Percentiles rank a stretch among this genome's conserved stretches.
Conservation (phyloP, 2,797 vertebrate species). For the Hozukius guyotensis region DNA sequence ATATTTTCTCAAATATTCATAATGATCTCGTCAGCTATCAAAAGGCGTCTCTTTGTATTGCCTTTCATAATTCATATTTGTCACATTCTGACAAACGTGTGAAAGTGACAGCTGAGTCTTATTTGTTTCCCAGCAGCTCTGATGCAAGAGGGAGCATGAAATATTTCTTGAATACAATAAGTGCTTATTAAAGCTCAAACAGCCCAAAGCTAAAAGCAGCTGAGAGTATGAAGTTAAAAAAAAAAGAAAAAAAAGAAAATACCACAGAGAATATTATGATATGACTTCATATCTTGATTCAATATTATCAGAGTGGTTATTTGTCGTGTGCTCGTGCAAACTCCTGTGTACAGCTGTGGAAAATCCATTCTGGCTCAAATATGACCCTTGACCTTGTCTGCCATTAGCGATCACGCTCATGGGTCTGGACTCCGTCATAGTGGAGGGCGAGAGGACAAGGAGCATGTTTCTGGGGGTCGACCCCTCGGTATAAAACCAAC, state of each 20-base stretch:
- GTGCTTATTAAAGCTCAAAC: slow-evolving; percentile 57
- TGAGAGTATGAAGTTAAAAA: background rate
- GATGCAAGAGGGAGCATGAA: slow-evolving; percentile 17
- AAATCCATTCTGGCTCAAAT: slow-evolving; percentile 69
- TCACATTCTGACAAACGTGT: slow-evolving; percentile 21
- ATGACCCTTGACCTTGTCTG: slow-evolving; percentile 56
- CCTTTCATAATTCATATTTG: slow-evolving; percentile 42
- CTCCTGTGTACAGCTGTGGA: slow-evolving; percentile 60
- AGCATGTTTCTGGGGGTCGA: slow-evolving; percentile 49
- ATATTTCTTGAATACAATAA: slow-evolving; percentile 48
- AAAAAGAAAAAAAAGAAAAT: slow-evolving; percentile 16
- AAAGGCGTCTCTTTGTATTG: slow-evolving; percentile 32
- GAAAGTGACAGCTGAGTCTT: slow-evolving; percentile 28
- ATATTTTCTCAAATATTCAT: slow-evolving; percentile 33
- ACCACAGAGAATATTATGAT: slow-evolving; percentile 46
- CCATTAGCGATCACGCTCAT: slow-evolving; percentile 61
- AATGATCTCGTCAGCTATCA: slow-evolving; percentile 31
- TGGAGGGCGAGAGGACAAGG: slow-evolving; percentile 50
- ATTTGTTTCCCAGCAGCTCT: slow-evolving; percentile 15
- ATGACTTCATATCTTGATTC: slow-evolving; percentile 45
- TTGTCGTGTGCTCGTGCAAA: slow-evolving; percentile 57
- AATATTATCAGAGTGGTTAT: slow-evolving; percentile 57
- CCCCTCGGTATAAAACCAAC: slow-evolving; percentile 46
- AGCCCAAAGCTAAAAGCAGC: slow-evolving; percentile 37
- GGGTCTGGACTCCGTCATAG: slow-evolving; percentile 37